Percentiles rank a stretch among this genome's conserved stretches.
These are phyloP conservation scores for Macaca mulatta DNA, from an alignment of 2,113 vertebrate genomes.

Conservation along the genomic window DNA sequence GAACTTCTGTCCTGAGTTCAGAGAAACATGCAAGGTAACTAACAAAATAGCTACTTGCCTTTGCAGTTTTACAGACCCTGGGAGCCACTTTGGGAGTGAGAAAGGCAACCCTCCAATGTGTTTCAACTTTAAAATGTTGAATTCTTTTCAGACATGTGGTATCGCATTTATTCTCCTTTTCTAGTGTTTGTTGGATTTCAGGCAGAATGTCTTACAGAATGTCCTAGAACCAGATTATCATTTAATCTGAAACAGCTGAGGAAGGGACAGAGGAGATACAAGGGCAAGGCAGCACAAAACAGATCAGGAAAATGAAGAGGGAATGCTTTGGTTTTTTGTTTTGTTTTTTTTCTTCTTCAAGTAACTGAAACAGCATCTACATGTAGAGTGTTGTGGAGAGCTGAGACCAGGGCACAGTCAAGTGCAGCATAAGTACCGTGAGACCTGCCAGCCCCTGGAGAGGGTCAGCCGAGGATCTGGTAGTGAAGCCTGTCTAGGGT, in stretches of 20 bases:
- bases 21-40: not conserved
- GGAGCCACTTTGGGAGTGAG: not conserved
- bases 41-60: not conserved
- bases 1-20: conserved; percentile 1
- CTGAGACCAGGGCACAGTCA: not conserved
- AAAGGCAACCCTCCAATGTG: not conserved
- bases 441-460: not conserved
- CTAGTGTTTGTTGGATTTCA: conserved; percentile 37
- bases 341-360: not conserved
- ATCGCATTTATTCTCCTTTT: not conserved
- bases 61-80: not conserved
- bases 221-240: conserved; percentile 36
- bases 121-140: conserved; percentile 2
- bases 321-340: not conserved
- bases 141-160: conserved; percentile 25
- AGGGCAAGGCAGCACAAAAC: not conserved
- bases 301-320: not conserved
- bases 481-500: not conserved
- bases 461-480: not conserved
- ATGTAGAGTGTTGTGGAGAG: not conserved
- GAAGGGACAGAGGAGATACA: not conserved
- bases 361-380: not conserved
- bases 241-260: conserved; percentile 41
- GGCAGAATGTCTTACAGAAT: conserved; percentile 48
- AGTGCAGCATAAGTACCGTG: not conserved